Evolutionary conservation across 2,888 invertebrate species (phyloP), one percentile per base, ranked within the genome.

Genomic region (Hirtodrosophila duncani): DNA sequence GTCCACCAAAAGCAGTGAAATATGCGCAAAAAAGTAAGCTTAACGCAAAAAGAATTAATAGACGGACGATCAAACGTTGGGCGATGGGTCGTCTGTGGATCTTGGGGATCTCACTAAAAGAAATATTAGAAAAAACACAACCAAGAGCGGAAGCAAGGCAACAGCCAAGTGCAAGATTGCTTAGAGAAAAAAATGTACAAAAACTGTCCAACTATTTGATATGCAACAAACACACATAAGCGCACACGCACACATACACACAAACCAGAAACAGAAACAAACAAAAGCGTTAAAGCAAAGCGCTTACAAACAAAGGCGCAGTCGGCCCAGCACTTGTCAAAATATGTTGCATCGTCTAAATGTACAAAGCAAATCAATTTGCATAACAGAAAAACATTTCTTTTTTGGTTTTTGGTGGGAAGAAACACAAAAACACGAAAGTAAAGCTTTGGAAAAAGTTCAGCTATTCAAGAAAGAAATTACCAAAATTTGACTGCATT

Each of bases 351-450:
- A 42, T 53, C 41, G 38, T 34, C 45, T 45, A 52, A 41, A 53
- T 45, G 49, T 48, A 42, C 39, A 39, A 61, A 55, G 58, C 59
- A 72, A 77, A 74, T 77, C 81, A 81, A 83, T 82, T 81, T 81
- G 70, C 82, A 83, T 83, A 78, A 66, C 63, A 70, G 29, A 44
- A 41, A 56, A 30, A 29, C 38, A 27, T 18, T 44, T 27, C 27
- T 59, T 37, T 10, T 24, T 41, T 11, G 33, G 4, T 17, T 2
- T 26, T 38, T 60, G 58, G 52, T 72, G 72, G 59, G 75, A 80
- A 66, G 70, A 43, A 55, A 63, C 64, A 66, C 62, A 59, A 59
- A 44, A 46, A 20, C 34, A 46, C 52, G 56, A 60, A 60, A 66
- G 56, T 31, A 37, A 46, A 41, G 44, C n/a, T n/a, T n/a, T n/a